A percentile compares a stretch with the other conserved stretches of the same genome.
phyloP scores from a whole-genome alignment of 2,113 vertebrate genomes.

The Protomyctophum bolini region DNA sequence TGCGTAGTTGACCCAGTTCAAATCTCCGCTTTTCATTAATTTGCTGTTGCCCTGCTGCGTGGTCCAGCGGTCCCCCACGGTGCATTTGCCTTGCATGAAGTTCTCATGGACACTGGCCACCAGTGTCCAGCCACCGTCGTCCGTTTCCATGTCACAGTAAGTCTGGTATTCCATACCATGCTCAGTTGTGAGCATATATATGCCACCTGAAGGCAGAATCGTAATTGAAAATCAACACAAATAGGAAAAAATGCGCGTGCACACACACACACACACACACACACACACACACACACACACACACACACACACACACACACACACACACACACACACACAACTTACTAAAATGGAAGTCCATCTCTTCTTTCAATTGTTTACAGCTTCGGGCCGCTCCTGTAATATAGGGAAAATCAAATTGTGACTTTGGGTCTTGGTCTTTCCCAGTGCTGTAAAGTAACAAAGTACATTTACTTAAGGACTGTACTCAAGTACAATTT shows the following conservation, averaged over 20 bases:
- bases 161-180: slow-evolving; percentile 58
- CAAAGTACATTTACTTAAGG: too few relatives aligned
- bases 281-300: background rate
- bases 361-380: too few relatives aligned
- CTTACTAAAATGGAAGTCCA: background rate
- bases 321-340: background rate
- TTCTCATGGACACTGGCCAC: slow-evolving; percentile 77
- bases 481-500: too few relatives aligned
- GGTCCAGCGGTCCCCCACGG: slow-evolving; percentile 1
- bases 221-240: background rate
- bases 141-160: slow-evolving; percentile 77
- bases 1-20: slow-evolving; percentile 66
- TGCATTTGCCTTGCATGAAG: slow-evolving; percentile 63
- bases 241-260: too few relatives aligned
- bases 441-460: too few relatives aligned
- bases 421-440: too few relatives aligned
- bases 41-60: slow-evolving; percentile 67
- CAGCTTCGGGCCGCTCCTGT: too few relatives aligned
- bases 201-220: too few relatives aligned
- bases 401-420: too few relatives aligned
- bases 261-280: background rate
- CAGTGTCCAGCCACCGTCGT: slow-evolving; percentile 72
- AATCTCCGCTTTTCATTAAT: slow-evolving; percentile 57
- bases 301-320: background rate
- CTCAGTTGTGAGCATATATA: background rate